These are phyloP conservation scores for Capricornis sumatraensis DNA, from an alignment of 2,113 vertebrate genomes.

Conservation along the genomic window DNA sequence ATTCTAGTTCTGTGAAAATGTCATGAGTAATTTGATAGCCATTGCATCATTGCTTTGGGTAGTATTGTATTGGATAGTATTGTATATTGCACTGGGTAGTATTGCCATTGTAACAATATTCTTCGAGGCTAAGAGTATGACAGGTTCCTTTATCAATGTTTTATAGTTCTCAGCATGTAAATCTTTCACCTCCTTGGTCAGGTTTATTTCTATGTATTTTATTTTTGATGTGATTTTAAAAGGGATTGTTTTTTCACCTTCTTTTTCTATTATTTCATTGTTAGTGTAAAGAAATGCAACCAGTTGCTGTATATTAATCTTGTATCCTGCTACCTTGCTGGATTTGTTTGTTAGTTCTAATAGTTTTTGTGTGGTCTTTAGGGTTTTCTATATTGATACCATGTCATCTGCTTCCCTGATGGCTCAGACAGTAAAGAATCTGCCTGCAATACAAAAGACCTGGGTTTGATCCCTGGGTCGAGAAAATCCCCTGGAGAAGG, in stretches of 20 bases:
- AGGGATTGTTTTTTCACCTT: not conserved
- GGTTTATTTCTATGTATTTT: not conserved
- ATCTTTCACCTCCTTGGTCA: not conserved
- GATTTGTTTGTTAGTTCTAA: not conserved
- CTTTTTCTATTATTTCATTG: not conserved
- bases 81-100: not conserved
- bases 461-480: not conserved
- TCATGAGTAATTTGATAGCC: too few species aligned
- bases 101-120: not conserved
- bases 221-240: not conserved
- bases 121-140: not conserved
- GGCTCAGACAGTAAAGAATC: not conserved
- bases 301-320: not conserved
- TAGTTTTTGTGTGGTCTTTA: not conserved
- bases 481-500: not conserved
- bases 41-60: too few species aligned
- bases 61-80: not conserved
- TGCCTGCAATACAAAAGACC: not conserved
- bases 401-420: not conserved
- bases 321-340: not conserved
- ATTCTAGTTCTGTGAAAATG: too few species aligned
- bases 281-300: not conserved
- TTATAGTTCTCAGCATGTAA: not conserved
- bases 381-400: not conserved
- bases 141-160: not conserved